A percentile compares a stretch with the other conserved stretches of the same genome.
Evolutionary conservation across 2,113 vertebrate species (phyloP).

Genomic region (Stegastes partitus): DNA sequence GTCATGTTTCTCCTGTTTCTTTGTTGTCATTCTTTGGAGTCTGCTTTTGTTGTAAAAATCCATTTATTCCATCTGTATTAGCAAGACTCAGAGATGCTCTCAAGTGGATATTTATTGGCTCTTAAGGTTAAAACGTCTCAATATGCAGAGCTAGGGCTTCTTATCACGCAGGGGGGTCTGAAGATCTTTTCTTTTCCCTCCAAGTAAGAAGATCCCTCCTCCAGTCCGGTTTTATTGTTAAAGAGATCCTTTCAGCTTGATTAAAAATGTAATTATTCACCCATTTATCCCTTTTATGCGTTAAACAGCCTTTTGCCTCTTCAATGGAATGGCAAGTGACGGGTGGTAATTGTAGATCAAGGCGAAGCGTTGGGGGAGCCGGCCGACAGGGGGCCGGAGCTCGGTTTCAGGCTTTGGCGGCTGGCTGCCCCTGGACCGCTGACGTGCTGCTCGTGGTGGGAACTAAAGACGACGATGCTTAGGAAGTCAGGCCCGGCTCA

Average conservation of each 20-base stretch:
- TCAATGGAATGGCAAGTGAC: conserved; percentile 64
- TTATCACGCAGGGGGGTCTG: conserved; percentile 44
- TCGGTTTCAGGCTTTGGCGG: conserved; percentile 32
- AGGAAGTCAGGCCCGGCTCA: conserved; percentile 47
- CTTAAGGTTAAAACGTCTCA: conserved; percentile 49
- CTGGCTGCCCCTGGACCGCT: conserved; percentile 22
- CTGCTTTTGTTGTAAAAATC: conserved; percentile 3
- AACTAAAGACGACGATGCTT: conserved; percentile 34
- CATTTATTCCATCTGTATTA: background rate
- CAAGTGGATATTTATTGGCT: conserved; percentile 4
- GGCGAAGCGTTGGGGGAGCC: conserved; percentile 37
- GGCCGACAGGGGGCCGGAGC: background rate
- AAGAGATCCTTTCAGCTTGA: conserved; percentile 68
- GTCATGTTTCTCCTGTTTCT: background rate
- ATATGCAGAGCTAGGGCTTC: conserved; percentile 31
- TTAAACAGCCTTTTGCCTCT: conserved; percentile 67
- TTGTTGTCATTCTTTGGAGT: conserved; percentile 7
- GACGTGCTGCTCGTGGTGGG: conserved; percentile 44
- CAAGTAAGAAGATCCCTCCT: conserved; percentile 47
- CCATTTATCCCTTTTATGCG: conserved; percentile 71
- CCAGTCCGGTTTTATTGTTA: conserved; percentile 27
- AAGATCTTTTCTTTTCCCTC: conserved; percentile 33
- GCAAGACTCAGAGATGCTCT: conserved; percentile 2
- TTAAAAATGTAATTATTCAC: conserved; percentile 78
- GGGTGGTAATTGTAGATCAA: conserved; percentile 81